phyloP scores from a whole-genome alignment of 2,797 vertebrate genomes.

The Lacerta viridis region DNA sequence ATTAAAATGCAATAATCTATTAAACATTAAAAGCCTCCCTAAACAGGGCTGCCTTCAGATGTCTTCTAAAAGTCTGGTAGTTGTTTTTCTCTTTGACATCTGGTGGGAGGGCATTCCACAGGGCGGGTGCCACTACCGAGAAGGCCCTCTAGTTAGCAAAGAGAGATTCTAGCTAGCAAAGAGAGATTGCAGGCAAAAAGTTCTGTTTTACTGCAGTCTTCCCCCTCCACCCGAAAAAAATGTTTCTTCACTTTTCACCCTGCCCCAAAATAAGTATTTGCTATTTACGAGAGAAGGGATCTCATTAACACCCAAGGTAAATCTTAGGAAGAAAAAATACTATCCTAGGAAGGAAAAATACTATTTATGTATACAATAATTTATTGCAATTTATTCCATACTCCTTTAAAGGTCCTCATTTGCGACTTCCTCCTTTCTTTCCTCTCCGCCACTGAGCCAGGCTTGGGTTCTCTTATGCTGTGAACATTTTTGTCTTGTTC shows the following conservation, averaged over 20 bases:
- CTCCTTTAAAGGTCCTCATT: too few species aligned
- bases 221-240: too few species aligned
- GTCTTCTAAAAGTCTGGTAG: too few species aligned
- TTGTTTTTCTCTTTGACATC: too few species aligned
- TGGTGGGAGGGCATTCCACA: too few species aligned
- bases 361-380: background rate
- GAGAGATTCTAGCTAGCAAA: background rate
- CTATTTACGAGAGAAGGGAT: background rate
- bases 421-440: background rate
- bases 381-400: background rate
- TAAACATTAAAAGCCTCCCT: too few species aligned
- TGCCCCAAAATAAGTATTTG: background rate
- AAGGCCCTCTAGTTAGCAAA: too few species aligned
- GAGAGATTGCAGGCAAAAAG: background rate
- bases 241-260: background rate
- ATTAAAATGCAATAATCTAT: too few species aligned
- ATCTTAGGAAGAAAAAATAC: too few species aligned
- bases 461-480: background rate
- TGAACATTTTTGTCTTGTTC: background rate
- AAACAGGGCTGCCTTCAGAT: too few species aligned
- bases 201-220: background rate
- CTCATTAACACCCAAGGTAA: background rate
- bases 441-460: background rate
- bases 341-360: background rate
- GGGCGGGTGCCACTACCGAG: too few species aligned